Evolutionary conservation across 2,888 invertebrate genomes (phyloP).

Genomic region (Leuctra nigra): DNA sequence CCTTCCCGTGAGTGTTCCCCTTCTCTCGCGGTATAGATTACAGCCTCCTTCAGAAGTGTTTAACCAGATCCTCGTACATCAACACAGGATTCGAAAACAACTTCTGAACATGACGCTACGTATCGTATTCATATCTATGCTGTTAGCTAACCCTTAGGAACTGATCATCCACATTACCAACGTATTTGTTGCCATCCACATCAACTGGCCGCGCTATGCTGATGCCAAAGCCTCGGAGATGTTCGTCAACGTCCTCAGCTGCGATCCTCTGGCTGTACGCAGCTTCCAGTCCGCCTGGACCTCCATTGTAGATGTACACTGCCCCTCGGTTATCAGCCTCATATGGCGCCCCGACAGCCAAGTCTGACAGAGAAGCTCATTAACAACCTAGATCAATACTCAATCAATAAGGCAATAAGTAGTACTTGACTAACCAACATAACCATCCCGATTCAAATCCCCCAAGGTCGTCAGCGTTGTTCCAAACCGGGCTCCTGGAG

Average conservation of each 20-base stretch:
- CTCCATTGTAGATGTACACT: conserved; percentile 57
- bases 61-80: too few relatives aligned
- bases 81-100: too few relatives aligned
- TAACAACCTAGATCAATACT: too few relatives aligned
- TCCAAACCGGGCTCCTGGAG: neutral
- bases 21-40: too few relatives aligned
- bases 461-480: neutral
- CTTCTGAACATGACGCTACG: too few relatives aligned
- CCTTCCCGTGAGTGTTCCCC: too few relatives aligned
- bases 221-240: conserved; percentile 50
- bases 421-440: neutral
- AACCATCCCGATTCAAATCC: neutral
- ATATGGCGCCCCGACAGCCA: conserved; percentile 59
- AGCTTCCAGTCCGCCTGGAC: conserved; percentile 40
- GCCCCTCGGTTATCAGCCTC: conserved; percentile 51
- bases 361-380: conserved; percentile 43
- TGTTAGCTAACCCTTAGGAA: too few relatives aligned
- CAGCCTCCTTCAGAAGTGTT: too few relatives aligned
- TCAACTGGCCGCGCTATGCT: conserved; percentile 53
- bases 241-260: conserved; percentile 38
- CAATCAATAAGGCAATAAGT: too few relatives aligned
- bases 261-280: conserved; percentile 46
- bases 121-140: too few relatives aligned
- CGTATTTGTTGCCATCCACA: conserved; percentile 52
- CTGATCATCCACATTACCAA: conserved; percentile 48